These are phyloP conservation scores for Leptopterna dolabrata DNA, from an alignment of 2,888 invertebrate species.

Conservation along the genomic window DNA sequence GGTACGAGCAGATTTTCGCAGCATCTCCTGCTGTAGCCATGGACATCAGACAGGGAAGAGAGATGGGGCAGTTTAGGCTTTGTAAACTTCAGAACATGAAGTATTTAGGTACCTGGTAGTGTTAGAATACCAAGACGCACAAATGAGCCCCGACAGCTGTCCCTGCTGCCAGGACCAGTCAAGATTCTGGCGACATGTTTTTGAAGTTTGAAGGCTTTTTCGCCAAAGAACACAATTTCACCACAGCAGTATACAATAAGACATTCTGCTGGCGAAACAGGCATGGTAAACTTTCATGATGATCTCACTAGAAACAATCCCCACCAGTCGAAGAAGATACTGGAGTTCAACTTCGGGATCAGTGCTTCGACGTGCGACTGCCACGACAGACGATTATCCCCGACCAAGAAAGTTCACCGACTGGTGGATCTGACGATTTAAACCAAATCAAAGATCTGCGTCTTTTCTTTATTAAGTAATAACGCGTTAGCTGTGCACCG, in stretches of 20 bases:
- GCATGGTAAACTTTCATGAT: neutral
- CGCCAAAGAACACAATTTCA: neutral
- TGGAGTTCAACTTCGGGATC: neutral
- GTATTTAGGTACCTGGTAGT: neutral
- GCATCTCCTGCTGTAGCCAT: neutral
- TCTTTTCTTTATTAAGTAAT: no score
- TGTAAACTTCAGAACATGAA: neutral
- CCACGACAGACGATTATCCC: neutral
- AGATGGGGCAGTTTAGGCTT: neutral
- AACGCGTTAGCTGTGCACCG: no score
- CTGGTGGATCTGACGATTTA: neutral
- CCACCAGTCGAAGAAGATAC: neutral
- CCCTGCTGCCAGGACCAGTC: neutral
- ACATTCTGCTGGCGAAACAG: neutral
- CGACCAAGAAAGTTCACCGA: neutral
- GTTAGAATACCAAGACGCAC: neutral
- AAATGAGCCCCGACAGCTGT: neutral
- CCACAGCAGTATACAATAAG: neutral
- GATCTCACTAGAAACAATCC: neutral
- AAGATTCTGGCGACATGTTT: neutral
- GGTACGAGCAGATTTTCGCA: neutral
- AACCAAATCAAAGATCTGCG: no score
- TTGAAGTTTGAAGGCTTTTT: neutral
- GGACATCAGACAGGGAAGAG: neutral
- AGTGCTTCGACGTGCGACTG: neutral